phyloP scores from a whole-genome alignment of 2,888 invertebrate genomes.

The Melinopterus prodromus region DNA sequence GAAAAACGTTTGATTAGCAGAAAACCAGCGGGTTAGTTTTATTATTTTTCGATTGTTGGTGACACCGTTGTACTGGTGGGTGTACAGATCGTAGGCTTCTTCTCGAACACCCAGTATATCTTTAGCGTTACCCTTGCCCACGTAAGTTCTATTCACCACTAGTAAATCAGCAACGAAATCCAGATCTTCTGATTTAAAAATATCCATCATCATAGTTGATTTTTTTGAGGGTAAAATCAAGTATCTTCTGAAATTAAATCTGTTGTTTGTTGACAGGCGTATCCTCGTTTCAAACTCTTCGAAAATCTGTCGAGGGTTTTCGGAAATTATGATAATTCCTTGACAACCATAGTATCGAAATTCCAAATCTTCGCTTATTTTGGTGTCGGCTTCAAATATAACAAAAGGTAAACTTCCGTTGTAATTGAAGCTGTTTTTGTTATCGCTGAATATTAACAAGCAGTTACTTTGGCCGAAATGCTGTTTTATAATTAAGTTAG shows the following conservation, averaged over 20 bases:
- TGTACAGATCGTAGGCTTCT: constrained; percentile 19
- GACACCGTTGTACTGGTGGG: constrained; percentile 29
- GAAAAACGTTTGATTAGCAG: constrained; percentile 42
- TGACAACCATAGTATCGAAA: constrained; percentile 27
- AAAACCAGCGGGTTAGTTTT: constrained; percentile 46
- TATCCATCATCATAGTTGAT: not conserved
- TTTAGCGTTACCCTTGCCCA: not conserved
- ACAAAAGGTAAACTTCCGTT: constrained; percentile 14
- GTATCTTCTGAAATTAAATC: constrained; percentile 26
- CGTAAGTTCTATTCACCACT: not conserved
- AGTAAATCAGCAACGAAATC: constrained; percentile 12
- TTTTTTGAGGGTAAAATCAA: not conserved
- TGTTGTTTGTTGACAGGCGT: constrained; percentile 10
- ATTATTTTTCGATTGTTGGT: not conserved
- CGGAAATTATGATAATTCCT: constrained; percentile 13
- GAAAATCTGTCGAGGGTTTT: constrained; percentile 1
- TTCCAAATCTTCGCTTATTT: not conserved
- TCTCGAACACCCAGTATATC: constrained; percentile 4
- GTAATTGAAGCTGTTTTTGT: not conserved
- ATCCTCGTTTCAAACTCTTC: constrained; percentile 17
- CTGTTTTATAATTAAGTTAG: constrained; percentile 7
- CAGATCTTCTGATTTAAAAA: not conserved
- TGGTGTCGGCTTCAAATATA: not conserved
- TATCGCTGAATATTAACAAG: constrained; percentile 9
- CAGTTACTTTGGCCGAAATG: constrained; percentile 10